Conservation (phyloP, 2,888 invertebrate genomes). For the Meghimatium bilineatum region DNA sequence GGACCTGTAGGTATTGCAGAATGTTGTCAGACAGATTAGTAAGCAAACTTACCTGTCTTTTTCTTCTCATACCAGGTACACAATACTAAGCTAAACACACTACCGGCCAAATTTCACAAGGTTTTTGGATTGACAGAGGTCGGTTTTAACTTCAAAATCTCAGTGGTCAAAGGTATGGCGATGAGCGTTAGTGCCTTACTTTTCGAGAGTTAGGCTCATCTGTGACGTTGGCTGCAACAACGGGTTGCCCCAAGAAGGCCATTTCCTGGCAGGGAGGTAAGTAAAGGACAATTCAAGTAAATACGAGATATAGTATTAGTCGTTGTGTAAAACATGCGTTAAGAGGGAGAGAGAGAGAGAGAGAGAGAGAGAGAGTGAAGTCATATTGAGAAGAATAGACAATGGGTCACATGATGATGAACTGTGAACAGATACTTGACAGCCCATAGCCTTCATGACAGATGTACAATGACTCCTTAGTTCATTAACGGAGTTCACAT, state of each 20-base stretch:
- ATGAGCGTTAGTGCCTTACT: neutral
- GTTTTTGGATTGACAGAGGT: neutral
- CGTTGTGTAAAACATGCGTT: neutral
- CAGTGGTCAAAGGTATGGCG: neutral
- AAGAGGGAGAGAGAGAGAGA: neutral
- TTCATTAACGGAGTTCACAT: too few relatives aligned
- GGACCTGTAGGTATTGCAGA: conserved; percentile 24
- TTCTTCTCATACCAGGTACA: conserved; percentile 6
- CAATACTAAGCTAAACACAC: conserved; percentile 30
- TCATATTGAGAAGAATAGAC: too few relatives aligned
- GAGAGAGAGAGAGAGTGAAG: neutral
- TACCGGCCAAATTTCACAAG: neutral
- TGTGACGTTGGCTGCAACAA: neutral
- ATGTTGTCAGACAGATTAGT: conserved; percentile 19
- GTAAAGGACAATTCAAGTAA: neutral
- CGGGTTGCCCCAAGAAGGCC: conserved; percentile 1
- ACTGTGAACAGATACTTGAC: too few relatives aligned
- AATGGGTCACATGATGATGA: too few relatives aligned
- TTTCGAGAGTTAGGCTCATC: neutral
- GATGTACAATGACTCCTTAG: too few relatives aligned
- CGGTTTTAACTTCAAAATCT: neutral
- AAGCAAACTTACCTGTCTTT: conserved; percentile 3
- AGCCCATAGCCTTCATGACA: too few relatives aligned
- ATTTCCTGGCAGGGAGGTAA: neutral
- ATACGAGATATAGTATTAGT: neutral